phyloP scores from a whole-genome alignment of 2,113 vertebrate species.

The Glaucomys volans region DNA sequence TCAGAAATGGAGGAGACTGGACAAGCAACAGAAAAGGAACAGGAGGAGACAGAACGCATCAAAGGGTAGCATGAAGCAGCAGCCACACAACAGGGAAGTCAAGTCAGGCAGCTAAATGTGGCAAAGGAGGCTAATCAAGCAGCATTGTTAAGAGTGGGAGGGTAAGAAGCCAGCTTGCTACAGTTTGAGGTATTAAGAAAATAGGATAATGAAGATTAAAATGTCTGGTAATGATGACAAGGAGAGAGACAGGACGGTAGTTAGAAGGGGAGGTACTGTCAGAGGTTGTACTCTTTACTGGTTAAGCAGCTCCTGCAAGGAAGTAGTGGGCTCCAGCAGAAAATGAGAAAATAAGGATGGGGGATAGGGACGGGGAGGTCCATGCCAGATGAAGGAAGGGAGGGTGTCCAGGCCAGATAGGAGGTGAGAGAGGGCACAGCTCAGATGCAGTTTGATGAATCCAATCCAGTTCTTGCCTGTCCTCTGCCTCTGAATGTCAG shows the following conservation, averaged over 20 bases:
- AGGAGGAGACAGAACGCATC: background rate
- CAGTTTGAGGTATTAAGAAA: background rate
- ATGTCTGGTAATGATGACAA: background rate
- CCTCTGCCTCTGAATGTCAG: background rate
- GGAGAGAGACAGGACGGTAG: background rate
- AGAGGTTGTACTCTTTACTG: background rate
- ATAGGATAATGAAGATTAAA: background rate
- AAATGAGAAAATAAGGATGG: background rate
- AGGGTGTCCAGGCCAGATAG: background rate
- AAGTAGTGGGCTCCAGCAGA: background rate
- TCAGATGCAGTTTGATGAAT: background rate
- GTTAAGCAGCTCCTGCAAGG: background rate
- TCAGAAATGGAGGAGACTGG: background rate
- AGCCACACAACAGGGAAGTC: background rate
- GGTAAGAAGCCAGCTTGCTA: background rate
- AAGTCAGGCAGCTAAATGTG: background rate
- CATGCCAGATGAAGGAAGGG: background rate
- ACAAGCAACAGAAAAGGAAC: background rate
- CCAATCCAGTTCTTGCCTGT: background rate
- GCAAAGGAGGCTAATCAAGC: background rate
- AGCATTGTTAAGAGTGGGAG: accelerated
- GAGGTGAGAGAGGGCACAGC: background rate
- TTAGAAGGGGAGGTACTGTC: background rate
- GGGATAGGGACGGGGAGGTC: background rate
- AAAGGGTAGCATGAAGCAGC: background rate